Percentiles rank a stretch among this genome's conserved stretches.
Evolutionary conservation across 2,113 vertebrate species (phyloP).

Genomic region (Helogale parvula): DNA sequence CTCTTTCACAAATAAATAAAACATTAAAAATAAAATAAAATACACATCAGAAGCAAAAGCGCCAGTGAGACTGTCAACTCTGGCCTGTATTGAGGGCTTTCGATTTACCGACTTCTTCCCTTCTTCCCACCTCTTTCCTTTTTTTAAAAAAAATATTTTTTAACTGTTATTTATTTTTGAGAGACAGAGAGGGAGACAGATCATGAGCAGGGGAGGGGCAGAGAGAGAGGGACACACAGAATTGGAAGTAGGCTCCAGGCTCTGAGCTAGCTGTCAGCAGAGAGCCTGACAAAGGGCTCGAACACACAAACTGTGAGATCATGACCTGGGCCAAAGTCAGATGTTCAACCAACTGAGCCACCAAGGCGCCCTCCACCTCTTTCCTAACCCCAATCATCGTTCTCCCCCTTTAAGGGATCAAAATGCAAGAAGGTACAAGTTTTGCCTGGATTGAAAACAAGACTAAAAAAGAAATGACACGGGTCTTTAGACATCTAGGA

Average conservation of each 20-base stretch:
- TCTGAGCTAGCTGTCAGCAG: too few relatives aligned
- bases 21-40: background rate
- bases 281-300: too few relatives aligned
- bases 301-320: too few relatives aligned
- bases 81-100: accelerated
- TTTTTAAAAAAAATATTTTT: too few relatives aligned
- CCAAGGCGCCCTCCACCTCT: background rate
- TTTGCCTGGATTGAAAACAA: background rate
- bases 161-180: too few relatives aligned
- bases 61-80: background rate
- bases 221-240: too few relatives aligned
- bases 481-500: background rate
- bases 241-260: too few relatives aligned
- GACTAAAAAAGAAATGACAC: background rate
- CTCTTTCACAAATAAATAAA: too few relatives aligned
- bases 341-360: too few relatives aligned
- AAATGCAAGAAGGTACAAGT: background rate
- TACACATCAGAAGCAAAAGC: background rate
- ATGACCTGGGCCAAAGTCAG: too few relatives aligned
- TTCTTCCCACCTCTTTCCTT: background rate
- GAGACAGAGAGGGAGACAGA: too few relatives aligned
- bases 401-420: background rate
- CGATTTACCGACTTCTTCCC: background rate
- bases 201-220: too few relatives aligned
- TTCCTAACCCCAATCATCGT: background rate